Base-by-base conservation (phyloP, 2,888 invertebrate genomes). In the Agrilus mali region DNA sequence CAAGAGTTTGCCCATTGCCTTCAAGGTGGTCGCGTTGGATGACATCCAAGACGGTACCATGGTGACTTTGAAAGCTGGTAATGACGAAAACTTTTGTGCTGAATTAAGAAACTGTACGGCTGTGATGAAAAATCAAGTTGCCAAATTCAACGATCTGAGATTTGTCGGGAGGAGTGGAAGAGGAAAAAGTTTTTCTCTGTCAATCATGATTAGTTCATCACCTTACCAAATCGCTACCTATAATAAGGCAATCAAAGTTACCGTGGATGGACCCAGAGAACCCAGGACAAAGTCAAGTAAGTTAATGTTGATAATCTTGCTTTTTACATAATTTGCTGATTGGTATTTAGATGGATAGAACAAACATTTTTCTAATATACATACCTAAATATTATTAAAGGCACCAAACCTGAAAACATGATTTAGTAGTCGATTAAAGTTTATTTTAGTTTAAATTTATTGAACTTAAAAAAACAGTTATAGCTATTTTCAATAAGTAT, bases 261-360 rank as follows among this genome's bases (percentile, higher is more conserved):
- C 98, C 16, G 98, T 98, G 31, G 98, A 98, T 63, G 98, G 98
- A 57, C 98, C 98, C 1, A 73, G 98, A 58, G 96, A 97, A 71
- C 96, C 97, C 13, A 75, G 96, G 68, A 92, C 92, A 54, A 95
- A 94, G 70, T 88, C 90, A 73, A 89, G 94, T 94, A 78, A 87
- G 92, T 82, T 50, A 34, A 35, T 31, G 34, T 34, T 39, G 12
- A 15, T 17, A n/a, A 17, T 22, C 15, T 46, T 39, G 17, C 16
- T 2, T 16, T 38, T 14, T 34, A 20, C 8, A 12, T 12, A n/a
- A 35, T 8, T 13, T 35, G 35, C 35, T 35, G 16, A 35, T 35
- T 35, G 35, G 12, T 35, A 35, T 8, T 10, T 12, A 35, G 12
- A 34, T 12, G 12, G 12, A 34, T 40, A 44, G 37, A 39, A 16